Evolutionary conservation across 1,140 invertebrate species (phyloP).

Genomic region (Colletes latitarsis): DNA sequence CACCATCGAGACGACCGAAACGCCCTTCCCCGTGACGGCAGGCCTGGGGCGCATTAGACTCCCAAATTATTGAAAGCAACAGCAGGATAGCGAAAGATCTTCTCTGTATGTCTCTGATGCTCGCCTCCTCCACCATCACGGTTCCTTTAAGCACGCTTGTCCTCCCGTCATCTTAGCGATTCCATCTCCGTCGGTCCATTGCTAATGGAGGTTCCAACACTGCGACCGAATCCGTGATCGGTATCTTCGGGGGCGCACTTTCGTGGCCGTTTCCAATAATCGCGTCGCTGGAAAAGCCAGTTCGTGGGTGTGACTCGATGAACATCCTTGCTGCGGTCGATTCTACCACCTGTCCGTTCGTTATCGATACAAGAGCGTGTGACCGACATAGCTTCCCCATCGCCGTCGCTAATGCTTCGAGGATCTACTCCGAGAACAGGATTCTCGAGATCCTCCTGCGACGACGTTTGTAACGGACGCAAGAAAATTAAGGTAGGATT

Average conservation of each 20-base stretch:
- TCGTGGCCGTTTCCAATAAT: constrained; percentile 27
- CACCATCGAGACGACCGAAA: constrained; percentile 6
- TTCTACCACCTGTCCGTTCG: constrained; percentile 26
- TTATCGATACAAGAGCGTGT: constrained; percentile 23
- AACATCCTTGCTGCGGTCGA: background rate
- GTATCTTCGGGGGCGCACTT: background rate
- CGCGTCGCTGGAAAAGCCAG: background rate
- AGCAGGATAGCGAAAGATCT: constrained; percentile 29
- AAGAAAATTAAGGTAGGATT: too few relatives aligned
- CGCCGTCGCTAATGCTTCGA: too few relatives aligned
- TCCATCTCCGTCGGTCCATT: background rate
- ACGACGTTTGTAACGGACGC: too few relatives aligned
- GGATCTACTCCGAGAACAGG: too few relatives aligned
- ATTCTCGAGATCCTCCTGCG: too few relatives aligned
- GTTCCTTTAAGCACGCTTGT: constrained; percentile 25
- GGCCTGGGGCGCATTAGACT: constrained; percentile 68
- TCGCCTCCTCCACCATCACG: too few relatives aligned
- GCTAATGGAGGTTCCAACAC: constrained; percentile 12
- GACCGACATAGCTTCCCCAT: too few relatives aligned
- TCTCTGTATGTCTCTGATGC: background rate
- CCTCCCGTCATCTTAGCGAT: constrained; percentile 15
- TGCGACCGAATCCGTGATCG: constrained; percentile 5
- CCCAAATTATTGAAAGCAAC: constrained; percentile 77
- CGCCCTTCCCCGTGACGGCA: constrained; percentile 28
- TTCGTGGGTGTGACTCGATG: too few relatives aligned